Percentiles rank a stretch among this genome's conserved stretches.
phyloP scores from a whole-genome alignment of 2,797 vertebrate species.

The Varecia variegata region DNA sequence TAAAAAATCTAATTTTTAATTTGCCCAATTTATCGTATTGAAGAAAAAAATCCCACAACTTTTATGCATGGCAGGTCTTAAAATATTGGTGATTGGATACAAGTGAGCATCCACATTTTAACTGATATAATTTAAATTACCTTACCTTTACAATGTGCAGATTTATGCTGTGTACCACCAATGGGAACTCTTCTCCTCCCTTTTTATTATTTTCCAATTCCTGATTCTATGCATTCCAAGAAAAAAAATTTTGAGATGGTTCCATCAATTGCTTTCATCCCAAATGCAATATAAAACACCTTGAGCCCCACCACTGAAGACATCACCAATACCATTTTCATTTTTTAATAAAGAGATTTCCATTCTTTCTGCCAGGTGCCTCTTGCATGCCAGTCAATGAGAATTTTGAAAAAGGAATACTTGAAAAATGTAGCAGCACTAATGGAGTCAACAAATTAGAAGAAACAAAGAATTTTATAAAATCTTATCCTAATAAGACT shows the following conservation, averaged over 20 bases:
- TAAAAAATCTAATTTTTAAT: neutral
- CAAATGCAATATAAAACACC: slow-evolving; percentile 10
- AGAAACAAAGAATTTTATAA: slow-evolving; percentile 21
- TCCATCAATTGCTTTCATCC: neutral
- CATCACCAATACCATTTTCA: neutral
- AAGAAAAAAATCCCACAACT: neutral
- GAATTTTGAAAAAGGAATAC: neutral
- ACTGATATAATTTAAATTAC: neutral
- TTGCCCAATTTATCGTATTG: neutral
- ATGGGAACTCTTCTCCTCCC: neutral
- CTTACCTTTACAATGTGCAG: neutral
- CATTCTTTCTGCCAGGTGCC: neutral
- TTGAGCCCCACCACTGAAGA: neutral
- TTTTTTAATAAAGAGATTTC: slow-evolving; percentile 18
- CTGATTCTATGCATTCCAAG: neutral
- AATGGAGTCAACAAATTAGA: slow-evolving; percentile 17
- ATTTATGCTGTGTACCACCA: neutral
- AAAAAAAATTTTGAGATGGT: neutral
- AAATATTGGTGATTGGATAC: neutral
- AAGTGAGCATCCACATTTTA: neutral
- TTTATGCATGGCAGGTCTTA: neutral
- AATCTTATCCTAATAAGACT: slow-evolving; percentile 16
- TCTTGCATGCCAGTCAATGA: neutral
- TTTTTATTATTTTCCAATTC: neutral
- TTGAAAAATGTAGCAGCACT: neutral